phyloP scores from a whole-genome alignment of 2,797 vertebrate species.

The Hipposideros larvatus region DNA sequence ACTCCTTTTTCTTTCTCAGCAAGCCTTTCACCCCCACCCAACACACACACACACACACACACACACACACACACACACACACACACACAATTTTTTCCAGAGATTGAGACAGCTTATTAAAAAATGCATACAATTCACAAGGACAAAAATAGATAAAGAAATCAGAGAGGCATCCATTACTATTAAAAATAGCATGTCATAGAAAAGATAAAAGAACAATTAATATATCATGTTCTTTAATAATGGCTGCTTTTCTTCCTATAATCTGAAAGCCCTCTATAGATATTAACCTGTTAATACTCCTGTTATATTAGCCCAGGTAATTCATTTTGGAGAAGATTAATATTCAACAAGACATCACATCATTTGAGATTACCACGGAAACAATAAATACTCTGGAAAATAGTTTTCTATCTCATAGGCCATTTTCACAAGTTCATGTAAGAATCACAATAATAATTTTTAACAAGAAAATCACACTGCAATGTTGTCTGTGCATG shows the following conservation, averaged over 20 bases:
- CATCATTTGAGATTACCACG: not conserved
- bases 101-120: slow-evolving; percentile 20
- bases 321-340: slow-evolving; percentile 40
- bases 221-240: slow-evolving; percentile 1
- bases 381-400: slow-evolving; percentile 2
- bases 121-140: slow-evolving; percentile 11
- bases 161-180: not conserved
- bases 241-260: not conserved
- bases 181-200: slow-evolving; percentile 57
- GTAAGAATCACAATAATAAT: not conserved
- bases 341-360: slow-evolving; percentile 48
- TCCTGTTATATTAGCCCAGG: not conserved
- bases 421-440: not conserved
- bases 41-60: not conserved
- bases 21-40: not conserved
- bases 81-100: not conserved
- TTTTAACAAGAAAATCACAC: not conserved
- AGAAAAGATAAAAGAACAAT: slow-evolving; percentile 58
- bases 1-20: not conserved
- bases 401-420: not conserved
- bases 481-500: not conserved
- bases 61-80: not conserved
- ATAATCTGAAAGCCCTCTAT: not conserved
- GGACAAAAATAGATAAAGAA: slow-evolving; percentile 60
- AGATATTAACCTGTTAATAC: not conserved